Base-by-base conservation (phyloP, 2,888 invertebrate species). In the Chrysodeixis includens region DNA sequence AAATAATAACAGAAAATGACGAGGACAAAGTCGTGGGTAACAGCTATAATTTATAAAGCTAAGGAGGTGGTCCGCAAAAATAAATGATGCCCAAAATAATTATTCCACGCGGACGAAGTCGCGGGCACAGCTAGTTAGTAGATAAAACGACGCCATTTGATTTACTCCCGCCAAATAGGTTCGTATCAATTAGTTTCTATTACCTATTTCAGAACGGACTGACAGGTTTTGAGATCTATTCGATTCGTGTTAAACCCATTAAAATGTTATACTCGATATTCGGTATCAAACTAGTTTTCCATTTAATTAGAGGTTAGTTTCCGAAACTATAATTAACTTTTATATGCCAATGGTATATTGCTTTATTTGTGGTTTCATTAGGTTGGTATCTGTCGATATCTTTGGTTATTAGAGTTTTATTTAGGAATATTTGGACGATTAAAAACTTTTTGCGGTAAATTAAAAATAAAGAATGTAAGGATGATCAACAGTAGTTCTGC, bases 201-300 rank as follows among this genome's bases (percentile, higher is more conserved):
- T 49, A 10, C 18, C 46, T 16, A 20, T 18, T 49, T 49, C 10
- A 18, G 46, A 49, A 49, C 10, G 10, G 44, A 44, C 20, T 20
- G 46, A 49, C 46, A 49, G 46, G 10, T 49, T 49, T 20, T 9
- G 10, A 49, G 46, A 49, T 49, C 46, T 49, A 49, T 49, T 49
- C 8, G 7, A 20, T 20, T 18, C 18, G 20, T 49, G 46, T 16
- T 18, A 4, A 18, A 49, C 18, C 46, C 20, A 49, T 49, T 49
- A 49, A 46, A 49, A 49, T 49, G 46, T 20, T 49, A 49, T 49
- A 10, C 18, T 49, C 18, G 46, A 49, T 20, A 10, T 49, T 49
- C 18, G 46, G 20, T 20, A 49, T 49, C 18, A 20, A 49, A 49
- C 46, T 49, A 16, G 46, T 49, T 46, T 44, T 46, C 40, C n/a